phyloP scores from a whole-genome alignment of 2,888 invertebrate genomes.

The Ormyrus nitidulus region DNA sequence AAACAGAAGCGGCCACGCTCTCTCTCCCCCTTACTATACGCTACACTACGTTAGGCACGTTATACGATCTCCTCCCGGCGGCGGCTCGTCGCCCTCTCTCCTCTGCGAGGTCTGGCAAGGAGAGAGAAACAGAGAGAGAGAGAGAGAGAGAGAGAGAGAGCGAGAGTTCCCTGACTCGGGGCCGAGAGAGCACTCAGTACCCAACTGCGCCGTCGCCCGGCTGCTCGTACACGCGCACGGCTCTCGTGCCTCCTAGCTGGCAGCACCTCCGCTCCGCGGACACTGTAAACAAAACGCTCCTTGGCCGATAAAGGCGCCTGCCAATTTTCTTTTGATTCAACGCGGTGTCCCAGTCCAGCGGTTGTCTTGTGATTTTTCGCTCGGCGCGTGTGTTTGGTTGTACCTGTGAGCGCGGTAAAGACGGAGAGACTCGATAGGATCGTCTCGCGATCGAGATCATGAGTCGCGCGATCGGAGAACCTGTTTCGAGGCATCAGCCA shows the following conservation, averaged over 20 bases:
- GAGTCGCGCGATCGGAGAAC: constrained; percentile 5
- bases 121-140: neutral
- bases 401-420: neutral
- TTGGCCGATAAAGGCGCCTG: too few relatives aligned
- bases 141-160: neutral
- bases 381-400: neutral
- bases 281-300: constrained; percentile 32
- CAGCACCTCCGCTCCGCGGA: constrained; percentile 33
- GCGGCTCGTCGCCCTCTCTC: neutral
- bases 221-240: constrained; percentile 15
- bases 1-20: too few relatives aligned
- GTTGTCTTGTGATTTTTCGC: neutral
- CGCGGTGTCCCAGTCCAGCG: too few relatives aligned
- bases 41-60: neutral
- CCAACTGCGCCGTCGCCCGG: constrained; percentile 34
- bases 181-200: constrained; percentile 31
- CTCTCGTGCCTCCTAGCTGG: constrained; percentile 10
- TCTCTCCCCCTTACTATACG: too few relatives aligned
- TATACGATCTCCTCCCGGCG: neutral
- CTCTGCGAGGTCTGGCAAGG: neutral
- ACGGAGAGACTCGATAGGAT: neutral
- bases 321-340: too few relatives aligned
- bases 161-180: neutral
- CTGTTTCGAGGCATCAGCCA: constrained; percentile 8
- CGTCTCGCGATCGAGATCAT: neutral